Evolutionary conservation across 1,140 invertebrate genomes (phyloP).

Genomic region (Dufourea novaeangliae): DNA sequence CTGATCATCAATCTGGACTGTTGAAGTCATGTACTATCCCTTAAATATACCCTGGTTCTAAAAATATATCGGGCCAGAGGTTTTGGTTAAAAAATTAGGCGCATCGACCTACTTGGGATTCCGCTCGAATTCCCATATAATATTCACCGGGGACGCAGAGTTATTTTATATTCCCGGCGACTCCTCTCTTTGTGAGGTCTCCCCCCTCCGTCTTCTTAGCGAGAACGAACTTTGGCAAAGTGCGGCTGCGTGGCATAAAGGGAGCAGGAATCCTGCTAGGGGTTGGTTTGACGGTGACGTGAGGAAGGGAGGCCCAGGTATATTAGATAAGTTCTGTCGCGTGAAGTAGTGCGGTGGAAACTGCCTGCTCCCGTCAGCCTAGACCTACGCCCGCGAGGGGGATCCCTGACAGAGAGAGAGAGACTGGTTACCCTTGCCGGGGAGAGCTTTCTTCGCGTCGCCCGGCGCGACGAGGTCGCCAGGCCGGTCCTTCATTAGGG

Average conservation of each 20-base stretch:
- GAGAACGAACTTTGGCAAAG: constrained; percentile 56
- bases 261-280: constrained; percentile 44
- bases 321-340: constrained; percentile 74
- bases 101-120: constrained; percentile 47
- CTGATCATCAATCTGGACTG: too few relatives aligned
- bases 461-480: constrained; percentile 54
- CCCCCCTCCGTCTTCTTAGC: constrained; percentile 34
- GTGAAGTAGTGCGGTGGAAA: constrained; percentile 66
- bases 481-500: constrained; percentile 72
- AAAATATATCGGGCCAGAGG: neutral
- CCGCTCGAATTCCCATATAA: constrained; percentile 50
- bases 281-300: constrained; percentile 51
- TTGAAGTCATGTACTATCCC: too few relatives aligned
- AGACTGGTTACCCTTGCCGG: constrained; percentile 61
- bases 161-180: constrained; percentile 62
- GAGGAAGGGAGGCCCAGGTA: constrained; percentile 56
- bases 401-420: too few relatives aligned
- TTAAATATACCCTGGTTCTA: neutral
- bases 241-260: constrained; percentile 61
- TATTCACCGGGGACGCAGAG: constrained; percentile 53
- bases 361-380: constrained; percentile 54
- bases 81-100: constrained; percentile 12
- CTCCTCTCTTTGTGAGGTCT: constrained; percentile 43
- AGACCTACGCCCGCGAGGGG: constrained; percentile 51
- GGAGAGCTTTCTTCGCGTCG: constrained; percentile 65